phyloP scores from a whole-genome alignment of 2,113 vertebrate genomes.

The Ornithorhynchus anatinus region DNA sequence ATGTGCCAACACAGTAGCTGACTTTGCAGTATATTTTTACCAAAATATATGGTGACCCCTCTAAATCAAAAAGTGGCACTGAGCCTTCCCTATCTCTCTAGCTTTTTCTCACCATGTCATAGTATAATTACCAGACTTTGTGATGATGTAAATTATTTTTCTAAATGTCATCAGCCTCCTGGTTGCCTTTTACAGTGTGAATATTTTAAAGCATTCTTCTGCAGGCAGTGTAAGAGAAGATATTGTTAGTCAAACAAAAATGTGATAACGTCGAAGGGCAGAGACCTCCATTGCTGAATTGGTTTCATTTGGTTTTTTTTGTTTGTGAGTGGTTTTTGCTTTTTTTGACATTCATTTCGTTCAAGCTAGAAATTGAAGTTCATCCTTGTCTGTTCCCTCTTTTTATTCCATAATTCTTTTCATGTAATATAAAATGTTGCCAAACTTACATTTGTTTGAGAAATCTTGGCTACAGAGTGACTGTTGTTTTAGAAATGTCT shows the following conservation, averaged over 20 bases:
- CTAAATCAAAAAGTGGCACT: accelerated
- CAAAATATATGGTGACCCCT: accelerated
- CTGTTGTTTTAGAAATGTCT: slow-evolving; percentile 12
- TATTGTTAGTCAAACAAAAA: neutral
- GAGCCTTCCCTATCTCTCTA: accelerated
- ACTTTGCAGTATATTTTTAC: neutral
- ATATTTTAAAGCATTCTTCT: neutral
- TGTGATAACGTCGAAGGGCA: too few relatives aligned
- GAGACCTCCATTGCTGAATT: neutral
- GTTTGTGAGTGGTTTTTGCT: too few relatives aligned
- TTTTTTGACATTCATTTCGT: too few relatives aligned
- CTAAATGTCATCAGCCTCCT: neutral
- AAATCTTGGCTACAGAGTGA: neutral
- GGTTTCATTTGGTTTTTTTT: neutral
- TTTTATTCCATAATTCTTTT: slow-evolving; percentile 18
- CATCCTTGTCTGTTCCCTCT: slow-evolving; percentile 29
- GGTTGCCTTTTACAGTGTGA: neutral
- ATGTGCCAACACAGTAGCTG: neutral
- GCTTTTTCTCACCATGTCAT: neutral
- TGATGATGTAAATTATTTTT: neutral
- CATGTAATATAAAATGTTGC: neutral
- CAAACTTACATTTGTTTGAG: neutral
- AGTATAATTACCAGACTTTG: neutral
- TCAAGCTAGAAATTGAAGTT: neutral
- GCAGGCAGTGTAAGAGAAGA: neutral